These are phyloP conservation scores for Okamejei kenojei DNA, from an alignment of 2,797 vertebrate species.

Conservation along the genomic window DNA sequence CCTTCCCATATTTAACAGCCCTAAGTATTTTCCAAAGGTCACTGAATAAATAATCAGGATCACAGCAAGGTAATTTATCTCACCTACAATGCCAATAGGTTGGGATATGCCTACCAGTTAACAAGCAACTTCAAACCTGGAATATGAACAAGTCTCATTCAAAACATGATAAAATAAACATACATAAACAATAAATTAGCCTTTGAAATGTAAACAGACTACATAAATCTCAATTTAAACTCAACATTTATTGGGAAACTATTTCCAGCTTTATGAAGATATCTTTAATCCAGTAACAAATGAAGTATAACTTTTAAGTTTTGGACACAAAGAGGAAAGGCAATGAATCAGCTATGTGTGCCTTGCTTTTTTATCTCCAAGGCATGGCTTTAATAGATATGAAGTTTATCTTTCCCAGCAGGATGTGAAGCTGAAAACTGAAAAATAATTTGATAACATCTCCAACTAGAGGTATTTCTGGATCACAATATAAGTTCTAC, in stretches of 20 bases:
- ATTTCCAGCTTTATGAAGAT: background rate
- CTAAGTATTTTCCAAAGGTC: background rate
- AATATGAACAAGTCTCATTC: background rate
- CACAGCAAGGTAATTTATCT: background rate
- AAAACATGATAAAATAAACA: background rate
- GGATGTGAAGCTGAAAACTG: background rate
- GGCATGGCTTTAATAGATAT: background rate
- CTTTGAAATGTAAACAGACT: background rate
- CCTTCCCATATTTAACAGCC: background rate
- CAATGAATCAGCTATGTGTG: background rate
- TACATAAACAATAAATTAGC: slow-evolving; percentile 1
- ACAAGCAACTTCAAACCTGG: background rate
- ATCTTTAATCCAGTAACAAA: background rate
- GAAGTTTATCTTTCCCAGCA: background rate
- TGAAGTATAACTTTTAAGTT: background rate
- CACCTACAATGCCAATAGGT: background rate
- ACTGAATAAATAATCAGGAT: background rate
- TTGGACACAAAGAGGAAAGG: no score
- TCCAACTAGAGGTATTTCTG: background rate
- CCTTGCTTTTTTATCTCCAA: background rate
- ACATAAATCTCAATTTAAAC: background rate
- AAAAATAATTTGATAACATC: background rate
- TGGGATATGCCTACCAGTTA: background rate
- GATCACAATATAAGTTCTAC: background rate
- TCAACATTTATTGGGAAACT: background rate